Base-by-base conservation (phyloP, 2,113 vertebrate species). In the Recurvirostra avosetta region DNA sequence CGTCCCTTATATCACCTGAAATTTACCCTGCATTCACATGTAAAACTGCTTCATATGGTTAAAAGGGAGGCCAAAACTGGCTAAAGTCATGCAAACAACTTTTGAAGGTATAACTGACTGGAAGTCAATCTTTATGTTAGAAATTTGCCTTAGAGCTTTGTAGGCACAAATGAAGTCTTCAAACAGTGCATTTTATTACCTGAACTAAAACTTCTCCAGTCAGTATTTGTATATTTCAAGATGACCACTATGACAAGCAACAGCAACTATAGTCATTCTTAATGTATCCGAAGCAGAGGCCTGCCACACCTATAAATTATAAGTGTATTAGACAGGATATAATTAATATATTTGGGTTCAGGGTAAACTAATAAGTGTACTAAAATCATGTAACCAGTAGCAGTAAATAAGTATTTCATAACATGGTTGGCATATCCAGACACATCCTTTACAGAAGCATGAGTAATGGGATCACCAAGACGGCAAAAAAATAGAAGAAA, bases 131-230 rank as follows among this genome's bases (percentile, higher is more conserved):
- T 30, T 79, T 15, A 19, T 9, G 14, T 62, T 66, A 61, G 38
- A 62, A 74, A 43, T 38, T 38, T 81, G 13, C 41, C 30, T 38
- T 15, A 14, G 70, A 47, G 15, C 6, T 22, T 26, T 72, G 43
- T 27, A 50, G 66, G 62, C 62, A 65, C 18, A 52, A 70, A 52
- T 15, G 30, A 30, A 6, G 7, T 58, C 91, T 94, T 41, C 40
- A 34, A 68, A 25, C 1, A 2, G 2, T 50, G 17, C 3, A 12
- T 82, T 92, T 76, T 56, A 47, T 65, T 23, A 7, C 0, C 1
- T 21, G 49, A 61, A n/a, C 45, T 62, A 19, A 53, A 86, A 66
- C 21, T 61, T 16, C 12, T 52, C n/a, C 0, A 1, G 10, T 32
- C 9, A 8, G 45, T 56, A 11, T 9, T 47, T 18, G 11, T 18